Conservation (phyloP, 2,797 vertebrate species). For the Microctenopoma stevenorrisi region DNA sequence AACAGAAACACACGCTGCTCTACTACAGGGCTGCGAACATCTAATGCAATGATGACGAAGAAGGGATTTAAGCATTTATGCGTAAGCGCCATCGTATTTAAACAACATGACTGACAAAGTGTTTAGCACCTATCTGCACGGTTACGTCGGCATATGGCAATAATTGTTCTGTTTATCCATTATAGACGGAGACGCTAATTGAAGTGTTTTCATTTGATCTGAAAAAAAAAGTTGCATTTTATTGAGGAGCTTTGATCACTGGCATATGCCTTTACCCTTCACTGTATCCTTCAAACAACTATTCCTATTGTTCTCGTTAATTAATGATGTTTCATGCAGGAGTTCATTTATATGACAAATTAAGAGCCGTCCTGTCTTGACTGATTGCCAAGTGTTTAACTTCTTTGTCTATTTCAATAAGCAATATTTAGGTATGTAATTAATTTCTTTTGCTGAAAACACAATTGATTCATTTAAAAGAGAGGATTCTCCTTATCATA, state of each 20-base stretch:
- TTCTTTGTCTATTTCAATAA: slow-evolving; percentile 82
- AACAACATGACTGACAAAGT: slow-evolving; percentile 12
- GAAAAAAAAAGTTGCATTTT: slow-evolving; percentile 52
- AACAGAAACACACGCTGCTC: slow-evolving; percentile 15
- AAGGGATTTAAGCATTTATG: slow-evolving; percentile 19
- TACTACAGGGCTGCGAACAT: slow-evolving; percentile 9
- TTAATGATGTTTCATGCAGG: slow-evolving; percentile 76
- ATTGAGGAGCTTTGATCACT: slow-evolving; percentile 60
- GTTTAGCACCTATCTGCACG: slow-evolving; percentile 9
- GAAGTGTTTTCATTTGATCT: slow-evolving; percentile 49
- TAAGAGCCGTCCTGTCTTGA: slow-evolving; percentile 72
- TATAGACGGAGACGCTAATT: slow-evolving; percentile 21
- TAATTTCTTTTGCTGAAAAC: slow-evolving; percentile 83
- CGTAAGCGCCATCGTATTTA: slow-evolving; percentile 1
- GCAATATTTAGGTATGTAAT: slow-evolving; percentile 84
- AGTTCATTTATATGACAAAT: slow-evolving; percentile 78
- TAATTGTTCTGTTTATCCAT: slow-evolving; percentile 15
- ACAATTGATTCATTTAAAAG: slow-evolving; percentile 88
- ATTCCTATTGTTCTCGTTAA: slow-evolving; percentile 72
- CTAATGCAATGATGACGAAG: slow-evolving; percentile 7
- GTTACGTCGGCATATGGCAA: slow-evolving; percentile 10
- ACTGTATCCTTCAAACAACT: slow-evolving; percentile 70
- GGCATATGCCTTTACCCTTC: slow-evolving; percentile 59
- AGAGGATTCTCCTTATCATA: slow-evolving; percentile 83
- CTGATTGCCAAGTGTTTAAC: slow-evolving; percentile 79